Conservation (phyloP, 2,113 vertebrate species). For the Benitochromis conjunctus region DNA sequence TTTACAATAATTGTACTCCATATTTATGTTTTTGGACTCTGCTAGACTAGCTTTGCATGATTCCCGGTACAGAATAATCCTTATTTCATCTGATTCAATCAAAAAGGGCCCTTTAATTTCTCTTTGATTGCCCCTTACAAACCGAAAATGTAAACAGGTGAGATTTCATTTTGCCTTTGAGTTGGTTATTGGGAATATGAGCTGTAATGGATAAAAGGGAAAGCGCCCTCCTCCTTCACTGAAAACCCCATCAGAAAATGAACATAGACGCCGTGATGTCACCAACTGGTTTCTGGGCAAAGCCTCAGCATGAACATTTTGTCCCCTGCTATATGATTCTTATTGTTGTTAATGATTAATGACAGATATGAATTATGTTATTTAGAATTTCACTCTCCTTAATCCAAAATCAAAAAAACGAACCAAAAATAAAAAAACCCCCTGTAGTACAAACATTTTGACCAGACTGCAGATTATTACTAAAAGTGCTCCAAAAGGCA, state of each 20-base stretch:
- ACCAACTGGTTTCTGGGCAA: background rate
- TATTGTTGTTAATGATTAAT: background rate
- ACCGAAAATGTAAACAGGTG: background rate
- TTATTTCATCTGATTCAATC: background rate
- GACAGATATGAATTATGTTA: too few species aligned
- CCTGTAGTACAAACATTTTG: background rate
- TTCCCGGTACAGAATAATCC: background rate
- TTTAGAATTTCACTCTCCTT: background rate
- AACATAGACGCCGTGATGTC: background rate
- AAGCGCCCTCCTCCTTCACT: background rate
- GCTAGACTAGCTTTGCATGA: background rate
- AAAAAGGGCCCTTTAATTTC: background rate
- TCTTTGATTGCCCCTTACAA: background rate
- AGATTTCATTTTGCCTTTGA: background rate
- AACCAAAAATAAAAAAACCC: fast-evolving
- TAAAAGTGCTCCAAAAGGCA: background rate
- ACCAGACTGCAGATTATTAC: background rate
- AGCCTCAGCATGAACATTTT: background rate
- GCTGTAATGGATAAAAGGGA: background rate
- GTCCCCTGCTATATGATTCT: background rate
- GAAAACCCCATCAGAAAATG: background rate
- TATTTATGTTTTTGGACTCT: background rate
- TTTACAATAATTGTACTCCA: background rate
- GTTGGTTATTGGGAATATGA: background rate
- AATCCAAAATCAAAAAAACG: background rate